phyloP scores from a whole-genome alignment of 2,113 vertebrate species.

The Cyrtonyx montezumae region DNA sequence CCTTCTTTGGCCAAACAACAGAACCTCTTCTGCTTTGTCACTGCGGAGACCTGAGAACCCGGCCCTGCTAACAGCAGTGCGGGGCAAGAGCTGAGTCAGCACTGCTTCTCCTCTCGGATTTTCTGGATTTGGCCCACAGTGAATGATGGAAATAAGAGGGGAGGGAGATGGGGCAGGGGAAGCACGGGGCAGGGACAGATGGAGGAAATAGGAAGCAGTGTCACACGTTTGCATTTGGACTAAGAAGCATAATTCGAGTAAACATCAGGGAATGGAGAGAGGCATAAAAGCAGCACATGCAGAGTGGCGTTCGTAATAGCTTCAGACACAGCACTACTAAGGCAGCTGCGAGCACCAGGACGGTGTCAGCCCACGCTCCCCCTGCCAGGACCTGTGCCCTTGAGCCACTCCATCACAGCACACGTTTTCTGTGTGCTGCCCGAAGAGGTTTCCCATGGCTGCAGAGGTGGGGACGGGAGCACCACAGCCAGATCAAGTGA shows the following conservation, averaged over 20 bases:
- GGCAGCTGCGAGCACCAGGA: background rate
- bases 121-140: background rate
- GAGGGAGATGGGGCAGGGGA: background rate
- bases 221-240: background rate
- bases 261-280: background rate
- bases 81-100: background rate
- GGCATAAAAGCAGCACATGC: background rate
- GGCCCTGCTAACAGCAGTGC: background rate
- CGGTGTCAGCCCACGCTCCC: background rate
- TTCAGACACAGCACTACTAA: background rate
- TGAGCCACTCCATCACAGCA: background rate
- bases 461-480: background rate
- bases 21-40: background rate
- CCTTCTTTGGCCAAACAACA: background rate
- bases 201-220: background rate
- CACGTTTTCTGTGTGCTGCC: background rate
- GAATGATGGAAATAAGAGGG: background rate
- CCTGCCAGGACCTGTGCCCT: background rate
- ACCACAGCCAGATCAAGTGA: conserved; percentile 57
- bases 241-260: background rate
- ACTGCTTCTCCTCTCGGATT: background rate
- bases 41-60: background rate
- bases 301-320: background rate
- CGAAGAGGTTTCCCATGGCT: conserved; percentile 38
- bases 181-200: background rate